Percentiles rank a stretch among this genome's conserved stretches.
These are phyloP conservation scores for Ericerus pela DNA, from an alignment of 1,140 invertebrate species.

Conservation along the genomic window DNA sequence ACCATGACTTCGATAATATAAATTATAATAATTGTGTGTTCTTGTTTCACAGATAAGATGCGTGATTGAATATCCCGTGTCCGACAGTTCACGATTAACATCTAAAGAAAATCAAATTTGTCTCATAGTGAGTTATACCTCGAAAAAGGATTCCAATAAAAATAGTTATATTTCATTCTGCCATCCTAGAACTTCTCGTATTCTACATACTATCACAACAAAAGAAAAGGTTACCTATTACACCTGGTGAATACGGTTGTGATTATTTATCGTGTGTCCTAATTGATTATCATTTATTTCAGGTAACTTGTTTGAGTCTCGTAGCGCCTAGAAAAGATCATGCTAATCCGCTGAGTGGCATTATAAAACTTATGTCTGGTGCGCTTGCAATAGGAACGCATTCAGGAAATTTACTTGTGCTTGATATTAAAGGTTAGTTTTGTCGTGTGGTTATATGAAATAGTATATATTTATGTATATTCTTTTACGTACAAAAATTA, in stretches of 20 bases:
- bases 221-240: not conserved
- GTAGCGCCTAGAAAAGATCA: not conserved
- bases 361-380: not conserved
- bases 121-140: not conserved
- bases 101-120: not conserved
- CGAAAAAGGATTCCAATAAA: not conserved
- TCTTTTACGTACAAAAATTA: no score
- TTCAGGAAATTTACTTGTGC: not conserved
- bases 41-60: not conserved
- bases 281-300: not conserved
- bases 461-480: no score
- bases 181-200: not conserved
- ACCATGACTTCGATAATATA: no score
- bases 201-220: not conserved
- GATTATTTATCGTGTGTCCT: not conserved
- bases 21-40: no score
- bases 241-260: no score
- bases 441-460: no score
- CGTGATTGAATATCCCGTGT: not conserved
- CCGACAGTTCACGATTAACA: not conserved
- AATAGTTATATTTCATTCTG: slow-evolving; percentile 2
- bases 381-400: not conserved
- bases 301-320: not conserved
- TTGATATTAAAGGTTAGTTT: slow-evolving; percentile 9
- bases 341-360: not conserved